Base-by-base conservation (phyloP, 2,888 invertebrate species). In the Caenorhabditis wallacei region DNA sequence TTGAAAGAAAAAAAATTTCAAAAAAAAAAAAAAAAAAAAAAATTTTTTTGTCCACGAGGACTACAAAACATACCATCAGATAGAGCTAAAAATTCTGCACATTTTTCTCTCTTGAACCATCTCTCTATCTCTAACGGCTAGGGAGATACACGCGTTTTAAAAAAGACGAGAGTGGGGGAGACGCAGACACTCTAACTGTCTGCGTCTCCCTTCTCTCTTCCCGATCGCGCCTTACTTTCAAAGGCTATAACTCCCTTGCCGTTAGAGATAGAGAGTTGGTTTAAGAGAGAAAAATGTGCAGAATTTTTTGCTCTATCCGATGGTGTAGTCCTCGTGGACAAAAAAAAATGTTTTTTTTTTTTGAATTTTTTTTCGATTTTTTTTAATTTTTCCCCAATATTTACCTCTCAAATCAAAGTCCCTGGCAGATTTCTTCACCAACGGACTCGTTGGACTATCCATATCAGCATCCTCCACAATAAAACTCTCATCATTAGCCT, bases 371-470 rank as follows among this genome's bases (percentile, higher is more conserved):
- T 10, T 40, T 13, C 4, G 11, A 40, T 3, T 18, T 56, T 35
- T 35, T 56, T 56, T 37, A 30, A 5, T 8, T 30, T 46, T 3
- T 26, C 13, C 10, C 20, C 13, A 30, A 18, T 2, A 53, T 46
- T 11, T 4, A 63, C 72, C 72, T 63, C 56, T 74, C 54, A 56
- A 48, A 59, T 46, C 40, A 30, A 43, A 54, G 3, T 57, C 79
- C 64, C 75, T 69, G 10, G 83, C 72, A 5, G 71, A 80, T 57
- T 78, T 80, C 40, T 84, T 85, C 20, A 84, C 78, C 18, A 76
- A 46, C 11, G 86, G 86, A 74, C 82, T 84, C 22, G 85, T 85
- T 18, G 85, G 86, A 78, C 84, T 85, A 26, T 86, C 86, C 85
- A 85, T 85, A 57, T 74, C 79, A 18, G 78, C 69, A 69, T 84